Evolutionary conservation across 2,888 invertebrate species (phyloP), one percentile per base, ranked within the genome.

Genomic region (Ectropis crepuscularia): DNA sequence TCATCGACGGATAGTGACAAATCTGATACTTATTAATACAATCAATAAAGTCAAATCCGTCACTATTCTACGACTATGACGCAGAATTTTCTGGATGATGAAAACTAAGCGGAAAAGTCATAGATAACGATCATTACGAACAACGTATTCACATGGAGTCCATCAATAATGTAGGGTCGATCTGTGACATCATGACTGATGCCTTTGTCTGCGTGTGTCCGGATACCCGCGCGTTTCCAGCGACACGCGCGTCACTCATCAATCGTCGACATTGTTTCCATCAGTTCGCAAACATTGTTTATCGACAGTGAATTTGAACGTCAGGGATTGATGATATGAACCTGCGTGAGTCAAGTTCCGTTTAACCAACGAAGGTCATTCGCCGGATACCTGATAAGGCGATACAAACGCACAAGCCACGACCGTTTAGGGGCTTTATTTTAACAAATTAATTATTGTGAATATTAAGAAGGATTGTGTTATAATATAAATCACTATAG

Each of bases 331-430:
- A 80, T 81, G 78, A 81, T 80, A 80, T 77, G 81, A 84, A 80
- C 78, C 78, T 79, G 80, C 67, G 73, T 87, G 88, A 89, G 81
- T 88, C 86, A 79, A 75, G 74, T 75, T 75, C 67, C 63, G 68
- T 75, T 28, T 28, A 28, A 4, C 16, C 16, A 28, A 4, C 16
- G 85, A 86, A 87, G 86, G 88, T 74, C 86, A 75, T 69, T 65
- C 69, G 78, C 80, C 85, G 86, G 85, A 86, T 82, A 75, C 80
- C 79, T 84, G 88, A 88, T 89, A 88, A 85, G 81, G 71, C 67
- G 68, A 69, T 47, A 55, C 70, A 65, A 63, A 65, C 63, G 67
- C 54, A 62, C 67, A 68, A 68, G 57, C 54, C 16, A 63, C 57
- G 42, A 61, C 45, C 39, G 45, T 47, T 54, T 41, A 41, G 55